Evolutionary conservation across 1,140 invertebrate species (phyloP), one percentile per base, ranked within the genome.

Genomic region (Drosophila albomicans): DNA sequence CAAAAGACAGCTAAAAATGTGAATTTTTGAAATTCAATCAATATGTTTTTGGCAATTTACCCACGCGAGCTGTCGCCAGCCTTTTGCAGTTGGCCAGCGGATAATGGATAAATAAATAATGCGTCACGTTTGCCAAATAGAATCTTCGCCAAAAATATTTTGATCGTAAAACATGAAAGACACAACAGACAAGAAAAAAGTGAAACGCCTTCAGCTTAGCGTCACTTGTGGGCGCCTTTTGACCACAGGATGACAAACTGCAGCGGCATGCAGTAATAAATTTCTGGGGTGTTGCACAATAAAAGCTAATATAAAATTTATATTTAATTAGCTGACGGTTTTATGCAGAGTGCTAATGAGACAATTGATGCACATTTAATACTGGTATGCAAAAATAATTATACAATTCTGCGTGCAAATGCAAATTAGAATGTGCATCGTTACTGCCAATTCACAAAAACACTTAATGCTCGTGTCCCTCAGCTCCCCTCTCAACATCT

Each of bases 81-180:
- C 41, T 28, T 45, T 13, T 61, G 5, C 59, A 46, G 35, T 25
- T 63, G 48, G 67, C 38, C 28, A 38, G 57, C 46, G 16, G 16
- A 11, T 38, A 49, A 58, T 56, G 46, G 76, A 70, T 82, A 76
- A 79, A 82, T 82, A 82, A 79, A 82, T 82, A 61, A 79, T 79
- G 71, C 66, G 80, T 79, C 80, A 75, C 61, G 57, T 11, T 43
- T 63, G 70, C 49, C 10, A 46, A 49, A 48, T 45, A 54, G 5
- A 13, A 28, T 49, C 43, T n/a, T 11, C 25, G 64, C 75, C 70
- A 74, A 78, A 57, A 67, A 48, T 54, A 49, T 66, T 67, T 63
- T 28, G 52, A 57, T 46, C 51, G 57, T 78, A 74, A 78, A 78
- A 74, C 11, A 59, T 38, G 7, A 76, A 76, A 76, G 43, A 43